These are phyloP conservation scores for Carlito syrichta DNA, from an alignment of 2,113 vertebrate species.

Conservation along the genomic window DNA sequence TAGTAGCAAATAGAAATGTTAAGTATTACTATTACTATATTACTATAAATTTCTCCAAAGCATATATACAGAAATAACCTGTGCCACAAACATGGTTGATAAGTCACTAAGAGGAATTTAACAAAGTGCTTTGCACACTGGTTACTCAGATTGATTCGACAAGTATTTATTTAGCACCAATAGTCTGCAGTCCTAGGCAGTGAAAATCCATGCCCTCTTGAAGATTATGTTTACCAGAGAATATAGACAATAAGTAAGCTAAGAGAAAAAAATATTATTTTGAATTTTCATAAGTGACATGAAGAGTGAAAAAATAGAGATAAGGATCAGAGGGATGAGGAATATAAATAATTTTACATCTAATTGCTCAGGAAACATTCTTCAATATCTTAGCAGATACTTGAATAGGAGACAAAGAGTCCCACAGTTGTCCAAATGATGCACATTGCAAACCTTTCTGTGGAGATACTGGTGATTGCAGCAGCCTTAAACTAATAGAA, in stretches of 20 bases:
- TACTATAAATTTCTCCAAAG: background rate
- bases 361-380: too few species aligned
- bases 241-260: too few species aligned
- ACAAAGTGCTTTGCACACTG: background rate
- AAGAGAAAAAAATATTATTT: background rate
- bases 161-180: background rate
- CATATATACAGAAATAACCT: background rate
- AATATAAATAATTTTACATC: rapidly evolving
- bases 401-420: rapidly evolving
- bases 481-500: rapidly evolving
- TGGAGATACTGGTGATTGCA: rapidly evolving
- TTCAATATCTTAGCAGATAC: rapidly evolving
- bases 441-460: rapidly evolving
- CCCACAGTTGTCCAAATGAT: rapidly evolving
- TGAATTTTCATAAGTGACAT: rapidly evolving
- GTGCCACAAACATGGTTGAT: background rate
- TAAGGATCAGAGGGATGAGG: rapidly evolving
- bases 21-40: background rate
- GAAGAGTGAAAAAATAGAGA: background rate
- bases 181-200: background rate
- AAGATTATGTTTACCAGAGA: too few species aligned
- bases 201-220: background rate
- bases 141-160: background rate
- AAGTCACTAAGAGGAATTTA: background rate
- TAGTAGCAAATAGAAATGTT: background rate